phyloP scores from a whole-genome alignment of 2,113 vertebrate genomes.

The Pachypanchax playfairii region DNA sequence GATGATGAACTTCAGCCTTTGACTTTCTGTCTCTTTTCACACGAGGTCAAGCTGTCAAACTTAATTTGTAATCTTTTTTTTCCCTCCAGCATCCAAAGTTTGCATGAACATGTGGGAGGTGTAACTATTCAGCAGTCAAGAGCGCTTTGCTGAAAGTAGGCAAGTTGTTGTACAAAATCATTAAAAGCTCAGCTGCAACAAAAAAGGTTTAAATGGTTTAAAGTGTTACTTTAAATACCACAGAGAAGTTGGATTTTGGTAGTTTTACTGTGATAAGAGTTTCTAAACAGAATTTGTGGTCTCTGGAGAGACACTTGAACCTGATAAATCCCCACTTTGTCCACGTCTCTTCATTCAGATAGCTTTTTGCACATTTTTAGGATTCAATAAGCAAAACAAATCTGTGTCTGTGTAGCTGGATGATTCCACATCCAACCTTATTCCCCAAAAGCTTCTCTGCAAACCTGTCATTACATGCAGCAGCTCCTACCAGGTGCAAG shows the following conservation, averaged over 20 bases:
- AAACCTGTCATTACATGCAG: too few relatives aligned
- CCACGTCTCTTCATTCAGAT: neutral
- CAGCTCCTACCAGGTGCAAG: too few relatives aligned
- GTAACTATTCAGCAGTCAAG: slow-evolving; percentile 23
- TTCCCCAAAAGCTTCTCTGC: too few relatives aligned
- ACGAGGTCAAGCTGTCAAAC: slow-evolving; percentile 13
- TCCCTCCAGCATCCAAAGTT: neutral
- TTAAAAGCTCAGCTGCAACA: slow-evolving; percentile 10
- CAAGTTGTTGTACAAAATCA: neutral
- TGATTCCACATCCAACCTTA: too few relatives aligned
- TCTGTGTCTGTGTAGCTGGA: too few relatives aligned
- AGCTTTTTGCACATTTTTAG: neutral
- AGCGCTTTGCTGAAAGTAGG: slow-evolving; percentile 32
- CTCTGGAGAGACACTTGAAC: too few relatives aligned
- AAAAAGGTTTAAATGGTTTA: neutral
- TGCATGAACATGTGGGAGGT: slow-evolving; percentile 24
- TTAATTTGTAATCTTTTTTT: neutral
- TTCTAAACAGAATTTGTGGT: neutral
- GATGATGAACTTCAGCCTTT: slow-evolving; percentile 23
- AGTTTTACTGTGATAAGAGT: slow-evolving; percentile 3
- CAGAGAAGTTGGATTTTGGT: neutral
- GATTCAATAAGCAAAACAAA: neutral
- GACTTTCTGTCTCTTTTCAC: neutral
- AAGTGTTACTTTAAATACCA: slow-evolving; percentile 3
- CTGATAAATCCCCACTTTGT: neutral